Percentiles rank a stretch among this genome's conserved stretches.
These are phyloP conservation scores for Ploceus nigricollis DNA, from an alignment of 2,113 vertebrate genomes.

Conservation along the genomic window DNA sequence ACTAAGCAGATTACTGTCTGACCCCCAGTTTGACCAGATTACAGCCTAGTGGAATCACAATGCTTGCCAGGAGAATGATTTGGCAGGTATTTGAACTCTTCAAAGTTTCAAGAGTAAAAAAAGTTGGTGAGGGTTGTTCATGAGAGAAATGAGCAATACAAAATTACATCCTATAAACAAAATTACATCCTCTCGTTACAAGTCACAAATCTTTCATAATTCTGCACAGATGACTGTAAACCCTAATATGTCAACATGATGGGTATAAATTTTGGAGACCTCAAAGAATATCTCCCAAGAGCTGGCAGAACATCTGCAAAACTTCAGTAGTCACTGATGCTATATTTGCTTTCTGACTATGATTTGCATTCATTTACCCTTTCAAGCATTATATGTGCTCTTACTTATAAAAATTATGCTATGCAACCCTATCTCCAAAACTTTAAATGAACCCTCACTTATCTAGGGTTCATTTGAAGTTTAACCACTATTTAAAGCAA, in stretches of 20 bases:
- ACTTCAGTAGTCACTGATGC: not conserved
- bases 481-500: not conserved
- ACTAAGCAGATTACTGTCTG: not conserved
- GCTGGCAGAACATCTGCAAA: not conserved
- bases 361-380: not conserved
- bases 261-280: not conserved
- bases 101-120: not conserved
- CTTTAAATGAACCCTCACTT: not conserved
- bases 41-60: not conserved
- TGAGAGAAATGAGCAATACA: not conserved
- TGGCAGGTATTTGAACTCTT: not conserved
- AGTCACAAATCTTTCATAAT: not conserved
- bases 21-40: not conserved
- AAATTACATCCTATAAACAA: not conserved
- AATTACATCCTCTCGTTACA: not conserved
- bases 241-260: not conserved
- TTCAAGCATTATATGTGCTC: not conserved
- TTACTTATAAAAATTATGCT: not conserved
- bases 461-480: not conserved
- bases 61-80: not conserved
- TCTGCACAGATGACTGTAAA: not conserved
- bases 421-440: not conserved
- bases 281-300: not conserved
- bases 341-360: not conserved
- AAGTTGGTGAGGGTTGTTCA: not conserved